A percentile compares a stretch with the other conserved stretches of the same genome.
These are phyloP conservation scores for Osmoderma eremita DNA, from an alignment of 2,888 invertebrate genomes.

Conservation along the genomic window DNA sequence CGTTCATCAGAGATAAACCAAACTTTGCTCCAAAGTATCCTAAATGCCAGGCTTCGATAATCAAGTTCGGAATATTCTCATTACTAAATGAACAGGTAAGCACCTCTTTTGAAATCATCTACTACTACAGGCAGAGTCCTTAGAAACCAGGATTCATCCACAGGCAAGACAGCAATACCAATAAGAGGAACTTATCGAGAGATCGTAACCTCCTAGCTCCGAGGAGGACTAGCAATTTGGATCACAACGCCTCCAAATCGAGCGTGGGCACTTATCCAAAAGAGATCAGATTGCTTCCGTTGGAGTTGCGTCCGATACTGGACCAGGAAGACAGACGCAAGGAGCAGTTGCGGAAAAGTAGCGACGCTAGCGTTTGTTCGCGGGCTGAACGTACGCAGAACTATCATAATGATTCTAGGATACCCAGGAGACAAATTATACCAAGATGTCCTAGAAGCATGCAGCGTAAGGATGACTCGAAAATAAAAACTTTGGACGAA, in stretches of 20 bases:
- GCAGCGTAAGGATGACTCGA: neutral
- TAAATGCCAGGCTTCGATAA: constrained; percentile 5
- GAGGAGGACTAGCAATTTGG: constrained; percentile 18
- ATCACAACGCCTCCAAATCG: constrained; percentile 32
- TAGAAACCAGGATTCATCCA: constrained; percentile 6
- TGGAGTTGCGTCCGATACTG: constrained; percentile 39
- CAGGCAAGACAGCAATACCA: neutral
- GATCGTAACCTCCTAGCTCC: constrained; percentile 17
- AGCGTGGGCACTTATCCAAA: constrained; percentile 37
- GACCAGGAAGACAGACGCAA: constrained; percentile 26
- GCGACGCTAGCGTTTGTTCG: neutral
- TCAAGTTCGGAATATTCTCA: neutral
- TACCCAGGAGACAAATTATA: constrained; percentile 22
- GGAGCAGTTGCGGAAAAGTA: neutral
- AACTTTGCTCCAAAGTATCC: neutral
- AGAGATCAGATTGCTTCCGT: constrained; percentile 37
- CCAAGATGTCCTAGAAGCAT: neutral
- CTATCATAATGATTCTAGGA: neutral
- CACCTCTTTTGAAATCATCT: neutral
- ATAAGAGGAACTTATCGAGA: neutral
- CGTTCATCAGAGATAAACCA: too few relatives aligned
- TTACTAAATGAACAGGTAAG: constrained; percentile 32
- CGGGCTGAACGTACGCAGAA: neutral
- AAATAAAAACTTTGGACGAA: too few relatives aligned
- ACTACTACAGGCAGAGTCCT: neutral